Conservation (phyloP, 2,888 invertebrate species). For the Cinara cedri region DNA sequence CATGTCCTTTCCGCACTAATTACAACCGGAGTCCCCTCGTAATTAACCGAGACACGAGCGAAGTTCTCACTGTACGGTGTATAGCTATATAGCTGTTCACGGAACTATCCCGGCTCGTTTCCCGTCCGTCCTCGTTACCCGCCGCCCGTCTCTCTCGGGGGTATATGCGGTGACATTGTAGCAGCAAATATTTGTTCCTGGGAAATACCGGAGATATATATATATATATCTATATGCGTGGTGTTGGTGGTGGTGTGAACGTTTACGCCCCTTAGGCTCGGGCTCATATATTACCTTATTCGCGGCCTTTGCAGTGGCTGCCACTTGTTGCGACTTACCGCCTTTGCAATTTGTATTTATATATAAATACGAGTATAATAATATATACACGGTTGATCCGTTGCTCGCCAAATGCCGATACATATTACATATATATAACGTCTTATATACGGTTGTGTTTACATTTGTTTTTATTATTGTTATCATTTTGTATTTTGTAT, state of each 20-base stretch:
- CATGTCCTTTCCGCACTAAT: slow-evolving; percentile 41
- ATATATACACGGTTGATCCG: too few relatives aligned
- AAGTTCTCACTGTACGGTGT: slow-evolving; percentile 12
- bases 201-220: slow-evolving; percentile 1
- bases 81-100: background rate
- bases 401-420: too few relatives aligned
- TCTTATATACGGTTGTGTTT: too few relatives aligned
- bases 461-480: background rate
- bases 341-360: too few relatives aligned
- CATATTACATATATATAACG: too few relatives aligned
- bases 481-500: too few relatives aligned
- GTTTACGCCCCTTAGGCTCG: slow-evolving; percentile 23
- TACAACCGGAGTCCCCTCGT: slow-evolving; percentile 22
- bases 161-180: slow-evolving; percentile 26
- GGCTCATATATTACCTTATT: slow-evolving; percentile 20
- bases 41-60: slow-evolving; percentile 34
- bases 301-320: background rate
- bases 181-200: slow-evolving; percentile 26
- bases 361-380: background rate
- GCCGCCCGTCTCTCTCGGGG: background rate
- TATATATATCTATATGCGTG: too few relatives aligned
- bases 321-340: slow-evolving; percentile 33
- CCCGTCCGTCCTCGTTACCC: background rate
- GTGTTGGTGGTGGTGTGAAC: background rate
- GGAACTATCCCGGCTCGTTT: background rate